Conservation (phyloP, 2,797 vertebrate genomes). For the Hippoglossus hippoglossus region DNA sequence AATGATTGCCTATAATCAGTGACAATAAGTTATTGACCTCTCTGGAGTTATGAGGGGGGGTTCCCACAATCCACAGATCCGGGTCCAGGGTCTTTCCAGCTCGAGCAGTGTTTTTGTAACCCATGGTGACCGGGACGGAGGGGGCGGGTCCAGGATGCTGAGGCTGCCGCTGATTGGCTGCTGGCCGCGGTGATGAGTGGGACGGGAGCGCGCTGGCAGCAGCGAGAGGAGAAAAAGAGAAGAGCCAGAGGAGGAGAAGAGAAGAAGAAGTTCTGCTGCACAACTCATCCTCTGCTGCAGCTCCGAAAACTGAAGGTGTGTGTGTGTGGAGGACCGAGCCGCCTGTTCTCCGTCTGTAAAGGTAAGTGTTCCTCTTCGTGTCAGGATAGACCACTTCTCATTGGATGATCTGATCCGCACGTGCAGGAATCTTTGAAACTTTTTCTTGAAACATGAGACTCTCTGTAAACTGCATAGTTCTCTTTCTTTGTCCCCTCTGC, state of each 20-base stretch:
- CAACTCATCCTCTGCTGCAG: slow-evolving; percentile 33
- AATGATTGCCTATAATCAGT: no score
- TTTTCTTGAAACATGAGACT: neutral
- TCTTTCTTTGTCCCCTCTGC: neutral
- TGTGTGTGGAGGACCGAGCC: neutral
- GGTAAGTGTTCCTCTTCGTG: slow-evolving; percentile 52
- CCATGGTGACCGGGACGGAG: slow-evolving; percentile 24
- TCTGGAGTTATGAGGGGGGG: neutral
- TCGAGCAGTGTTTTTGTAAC: slow-evolving; percentile 57
- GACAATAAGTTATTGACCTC: neutral
- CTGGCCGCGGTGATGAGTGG: slow-evolving; percentile 35
- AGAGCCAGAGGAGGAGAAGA: slow-evolving; percentile 25
- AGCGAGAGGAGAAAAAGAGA: slow-evolving; percentile 46
- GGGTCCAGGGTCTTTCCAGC: slow-evolving; percentile 4
- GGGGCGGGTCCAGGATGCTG: slow-evolving; percentile 77
- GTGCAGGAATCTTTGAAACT: slow-evolving; percentile 21
- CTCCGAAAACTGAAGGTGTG: slow-evolving; percentile 2
- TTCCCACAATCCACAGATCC: neutral
- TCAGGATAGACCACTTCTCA: neutral
- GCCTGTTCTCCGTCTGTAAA: slow-evolving; percentile 4
- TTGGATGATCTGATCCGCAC: slow-evolving; percentile 14
- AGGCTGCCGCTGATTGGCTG: slow-evolving; percentile 68
- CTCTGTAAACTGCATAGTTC: neutral
- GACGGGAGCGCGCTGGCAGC: slow-evolving; percentile 50
- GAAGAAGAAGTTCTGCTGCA: slow-evolving; percentile 46